Percentiles rank a stretch among this genome's conserved stretches.
phyloP scores from a whole-genome alignment of 2,888 invertebrate genomes.

The Uloborus plumipes region DNA sequence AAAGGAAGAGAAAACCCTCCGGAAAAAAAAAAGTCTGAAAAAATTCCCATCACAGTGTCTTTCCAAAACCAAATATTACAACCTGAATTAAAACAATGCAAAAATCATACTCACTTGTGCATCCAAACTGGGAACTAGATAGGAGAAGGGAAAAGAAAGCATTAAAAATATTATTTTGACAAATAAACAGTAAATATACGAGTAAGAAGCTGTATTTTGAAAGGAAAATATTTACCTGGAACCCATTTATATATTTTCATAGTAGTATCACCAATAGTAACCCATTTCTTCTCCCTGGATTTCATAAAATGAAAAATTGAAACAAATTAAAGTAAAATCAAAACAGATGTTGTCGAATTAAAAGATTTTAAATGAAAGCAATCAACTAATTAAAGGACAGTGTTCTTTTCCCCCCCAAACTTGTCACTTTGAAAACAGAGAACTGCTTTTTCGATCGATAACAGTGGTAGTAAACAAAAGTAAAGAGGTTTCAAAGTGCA shows the following conservation, averaged over 20 bases:
- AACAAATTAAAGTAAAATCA: not conserved
- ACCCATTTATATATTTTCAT: constrained; percentile 99
- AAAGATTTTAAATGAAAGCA: too few relatives aligned
- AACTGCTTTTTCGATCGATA: too few relatives aligned
- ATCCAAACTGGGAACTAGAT: constrained; percentile 49
- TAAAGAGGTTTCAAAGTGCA: too few relatives aligned
- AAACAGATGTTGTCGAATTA: not conserved
- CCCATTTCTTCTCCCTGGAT: constrained; percentile 98
- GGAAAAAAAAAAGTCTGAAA: too few relatives aligned
- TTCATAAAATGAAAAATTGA: not conserved
- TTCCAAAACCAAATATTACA: not conserved
- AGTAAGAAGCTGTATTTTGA: too few relatives aligned
- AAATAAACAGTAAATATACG: not conserved
- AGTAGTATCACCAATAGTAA: constrained; percentile 96
- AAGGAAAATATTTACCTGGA: constrained; percentile 75
- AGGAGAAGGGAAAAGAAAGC: constrained; percentile 10
- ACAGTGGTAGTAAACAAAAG: too few relatives aligned
- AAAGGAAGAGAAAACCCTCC: too few relatives aligned
- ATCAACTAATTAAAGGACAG: too few relatives aligned
- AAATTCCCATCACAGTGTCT: too few relatives aligned
- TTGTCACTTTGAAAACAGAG: too few relatives aligned
- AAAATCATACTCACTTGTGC: constrained; percentile 35
- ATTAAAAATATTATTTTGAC: not conserved
- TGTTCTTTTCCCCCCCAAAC: too few relatives aligned
- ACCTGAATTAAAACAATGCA: not conserved